Evolutionary conservation across 2,888 invertebrate species (phyloP), one percentile per base, ranked within the genome.

Genomic region (Oithona nana): DNA sequence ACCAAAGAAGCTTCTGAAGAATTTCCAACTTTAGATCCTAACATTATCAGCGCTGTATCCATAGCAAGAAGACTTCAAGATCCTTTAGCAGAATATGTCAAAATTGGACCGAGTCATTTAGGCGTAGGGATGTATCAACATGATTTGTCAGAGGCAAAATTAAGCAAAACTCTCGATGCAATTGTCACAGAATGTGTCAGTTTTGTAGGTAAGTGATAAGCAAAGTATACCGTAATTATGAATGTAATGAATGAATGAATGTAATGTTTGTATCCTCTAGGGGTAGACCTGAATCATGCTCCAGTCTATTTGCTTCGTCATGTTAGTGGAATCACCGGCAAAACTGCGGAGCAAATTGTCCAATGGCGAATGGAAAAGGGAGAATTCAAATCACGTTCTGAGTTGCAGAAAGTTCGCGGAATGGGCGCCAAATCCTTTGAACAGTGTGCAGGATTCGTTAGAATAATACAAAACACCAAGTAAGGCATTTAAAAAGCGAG

Each of bases 121-220:
- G 76, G 76, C 49, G 85, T 94, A 3, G 94, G 94, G n/a, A 84
- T 92, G 83, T 94, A 94, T 71, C 86, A 94, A 73, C 90, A 92
- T 70, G 93, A 94, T 70, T 77, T 93, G 28, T 82, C 86, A 8
- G 82, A 86, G 66, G 86, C 84, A 68, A 80, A 81, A 71, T 73
- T 94, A 62, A 70, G 73, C 57, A 68, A 80, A 2, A 81, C 85
- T 0, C 74, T 94, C 22, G 83, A 85, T 67, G 82, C 83, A 67
- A 83, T 88, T 0, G 84, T 94, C 0, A 83, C 84, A 55, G 90
- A 92, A 70, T 86, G 88, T 68, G 93, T 93, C 11, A 62, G 62
- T 39, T 62, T 62, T 39, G 62, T 56, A 20, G 62, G 62, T 28
- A 11, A 24, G 54, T 54, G 11, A 4, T 54, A 16, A 39, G n/a